A percentile compares a stretch with the other conserved stretches of the same genome.
Evolutionary conservation across 2,113 vertebrate genomes (phyloP).

Genomic region (Seriola quinqueradiata): DNA sequence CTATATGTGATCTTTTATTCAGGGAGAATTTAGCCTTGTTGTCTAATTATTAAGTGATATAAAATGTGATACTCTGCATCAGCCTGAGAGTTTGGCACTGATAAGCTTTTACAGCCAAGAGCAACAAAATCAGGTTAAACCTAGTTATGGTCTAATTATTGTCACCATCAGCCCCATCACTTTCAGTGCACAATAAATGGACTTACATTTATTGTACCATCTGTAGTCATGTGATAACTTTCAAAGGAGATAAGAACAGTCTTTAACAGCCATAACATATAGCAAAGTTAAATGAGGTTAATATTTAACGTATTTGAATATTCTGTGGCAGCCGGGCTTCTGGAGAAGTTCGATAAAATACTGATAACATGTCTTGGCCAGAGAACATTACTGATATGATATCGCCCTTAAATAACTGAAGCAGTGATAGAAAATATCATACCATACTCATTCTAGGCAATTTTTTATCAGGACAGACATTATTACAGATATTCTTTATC

Average conservation of each 20-base stretch:
- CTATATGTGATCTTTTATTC: not conserved
- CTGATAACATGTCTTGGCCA: constrained; percentile 49
- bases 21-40: not conserved
- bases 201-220: constrained; percentile 17
- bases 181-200: not conserved
- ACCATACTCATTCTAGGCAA: not conserved
- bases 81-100: not conserved
- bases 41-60: not conserved
- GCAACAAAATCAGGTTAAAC: not conserved
- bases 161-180: constrained; percentile 3
- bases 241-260: constrained; percentile 22
- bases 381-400: constrained; percentile 48
- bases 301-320: constrained; percentile 59
- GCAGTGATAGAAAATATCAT: constrained; percentile 13
- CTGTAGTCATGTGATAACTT: constrained; percentile 6
- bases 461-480: constrained; percentile 22
- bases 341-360: constrained; percentile 46
- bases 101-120: not conserved
- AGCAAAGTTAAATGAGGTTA: constrained; percentile 58
- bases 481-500: constrained; percentile 19
- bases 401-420: constrained; percentile 35
- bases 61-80: not conserved
- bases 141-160: not conserved
- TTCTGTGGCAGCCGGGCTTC: constrained; percentile 6
- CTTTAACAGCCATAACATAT: constrained; percentile 13